phyloP scores from a whole-genome alignment of 2,888 invertebrate species.

The Rotaria socialis region DNA sequence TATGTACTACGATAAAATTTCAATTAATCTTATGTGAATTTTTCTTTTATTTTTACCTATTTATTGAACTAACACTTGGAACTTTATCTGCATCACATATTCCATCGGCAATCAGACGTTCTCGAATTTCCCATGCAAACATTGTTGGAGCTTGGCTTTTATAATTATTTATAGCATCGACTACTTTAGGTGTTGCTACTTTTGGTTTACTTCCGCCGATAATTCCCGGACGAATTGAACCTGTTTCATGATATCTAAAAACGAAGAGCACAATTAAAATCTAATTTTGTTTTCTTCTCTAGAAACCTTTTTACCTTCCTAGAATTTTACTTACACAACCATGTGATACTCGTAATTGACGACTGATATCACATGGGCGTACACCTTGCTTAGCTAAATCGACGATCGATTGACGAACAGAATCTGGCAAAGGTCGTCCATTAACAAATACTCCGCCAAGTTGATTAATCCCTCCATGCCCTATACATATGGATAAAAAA shows the following conservation, averaged over 20 bases:
- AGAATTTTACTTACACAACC: slow-evolving; percentile 95
- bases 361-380: slow-evolving; percentile 87
- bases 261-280: background rate
- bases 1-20: no score
- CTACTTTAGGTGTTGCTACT: slow-evolving; percentile 87
- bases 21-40: no score
- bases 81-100: slow-evolving; percentile 98
- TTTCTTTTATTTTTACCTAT: slow-evolving; percentile 68
- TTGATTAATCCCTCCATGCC: slow-evolving; percentile 85
- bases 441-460: slow-evolving; percentile 96
- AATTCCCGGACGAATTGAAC: slow-evolving; percentile 86
- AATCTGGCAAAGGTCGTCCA: slow-evolving; percentile 91
- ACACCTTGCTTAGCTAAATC: slow-evolving; percentile 91
- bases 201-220: slow-evolving; percentile 92
- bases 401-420: slow-evolving; percentile 86
- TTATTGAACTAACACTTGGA: slow-evolving; percentile 94
- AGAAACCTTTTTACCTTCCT: background rate
- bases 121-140: slow-evolving; percentile 95
- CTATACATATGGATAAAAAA: background rate
- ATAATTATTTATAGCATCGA: slow-evolving; percentile 83
- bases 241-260: slow-evolving; percentile 70
- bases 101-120: slow-evolving; percentile 86
- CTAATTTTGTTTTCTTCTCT: background rate
- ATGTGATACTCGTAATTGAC: slow-evolving; percentile 89
- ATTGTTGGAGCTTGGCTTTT: slow-evolving; percentile 90